Evolutionary conservation across 2,113 vertebrate species (phyloP), one percentile per base, ranked within the genome.

Genomic region (Tragelaphus strepsiceros): DNA sequence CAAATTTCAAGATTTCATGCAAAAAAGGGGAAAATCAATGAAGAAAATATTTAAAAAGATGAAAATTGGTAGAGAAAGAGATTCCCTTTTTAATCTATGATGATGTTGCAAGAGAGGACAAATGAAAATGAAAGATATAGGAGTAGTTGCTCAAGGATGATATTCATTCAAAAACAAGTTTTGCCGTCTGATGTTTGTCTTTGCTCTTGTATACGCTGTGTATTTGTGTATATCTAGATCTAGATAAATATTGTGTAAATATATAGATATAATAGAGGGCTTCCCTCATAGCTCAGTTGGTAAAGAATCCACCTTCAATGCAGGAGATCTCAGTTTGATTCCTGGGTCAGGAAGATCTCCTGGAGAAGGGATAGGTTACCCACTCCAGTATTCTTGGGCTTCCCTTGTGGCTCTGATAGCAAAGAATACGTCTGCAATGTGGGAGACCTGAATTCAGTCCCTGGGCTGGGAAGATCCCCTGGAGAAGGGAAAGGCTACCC

Each of bases 1-100:
- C 7, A 78, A 54, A 95, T 96, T 95, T 96, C 67, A 95, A 96
- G 61, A 10, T 92, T 56, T 96, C 30, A 15, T 71, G 19, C 35
- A 81, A 95, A 83, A 97, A 93, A 59, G 6, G 24, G 28, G n/a
- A 49, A 94, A 86, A 59, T 94, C 46, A 85, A 74, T 85, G 59
- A 90, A 49, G 26, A 85, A 84, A 88, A 80, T 89, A 86, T 62
- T 61, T 87, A 7, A 93, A 97, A 82, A 86, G 19, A 26, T 54
- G 28, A 91, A 94, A 93, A 93, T 32, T 46, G 16, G 19, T 61
- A 90, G 49, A 82, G n/a, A 93, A 96, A 86, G 17, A 59, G 7
- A 78, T 80, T 95, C 87, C 21, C 3, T 84, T 94, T 96, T 83
- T 87, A 90, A 49, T n/a, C 12, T 94, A 12, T 62, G n/a, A 95